These are phyloP conservation scores for Tiaroga cobitis DNA, from an alignment of 2,797 vertebrate species.

Conservation along the genomic window DNA sequence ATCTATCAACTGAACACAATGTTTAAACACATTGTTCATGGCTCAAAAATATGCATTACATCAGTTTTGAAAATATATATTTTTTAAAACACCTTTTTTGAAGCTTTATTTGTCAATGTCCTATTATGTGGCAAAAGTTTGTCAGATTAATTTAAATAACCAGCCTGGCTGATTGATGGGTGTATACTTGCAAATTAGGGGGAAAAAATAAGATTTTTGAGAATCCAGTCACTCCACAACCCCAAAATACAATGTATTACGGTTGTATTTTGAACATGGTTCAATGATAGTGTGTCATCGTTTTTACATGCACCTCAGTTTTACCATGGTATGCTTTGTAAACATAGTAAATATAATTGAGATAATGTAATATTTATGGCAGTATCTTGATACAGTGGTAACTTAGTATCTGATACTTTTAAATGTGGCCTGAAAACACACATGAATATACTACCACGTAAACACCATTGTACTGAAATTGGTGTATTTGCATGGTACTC, in stretches of 20 bases:
- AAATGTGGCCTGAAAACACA: not conserved
- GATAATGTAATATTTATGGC: not conserved
- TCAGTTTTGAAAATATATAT: too few species aligned
- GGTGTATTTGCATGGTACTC: too few species aligned
- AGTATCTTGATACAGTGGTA: not conserved
- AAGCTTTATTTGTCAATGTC: too few species aligned
- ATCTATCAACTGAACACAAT: too few species aligned
- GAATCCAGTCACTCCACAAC: not conserved
- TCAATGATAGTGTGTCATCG: not conserved
- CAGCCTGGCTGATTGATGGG: not conserved
- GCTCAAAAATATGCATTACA: too few species aligned
- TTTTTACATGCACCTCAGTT: not conserved
- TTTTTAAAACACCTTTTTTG: too few species aligned
- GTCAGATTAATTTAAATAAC: too few species aligned
- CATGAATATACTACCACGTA: not conserved
- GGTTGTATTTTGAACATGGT: not conserved
- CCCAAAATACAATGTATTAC: not conserved
- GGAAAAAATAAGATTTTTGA: not conserved
- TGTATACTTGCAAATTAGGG: not conserved
- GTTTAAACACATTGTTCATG: too few species aligned
- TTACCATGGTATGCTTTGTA: not conserved
- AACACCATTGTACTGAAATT: too few species aligned
- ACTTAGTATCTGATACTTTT: not conserved
- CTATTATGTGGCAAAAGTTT: too few species aligned
- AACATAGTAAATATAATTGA: not conserved